phyloP scores from a whole-genome alignment of 2,113 vertebrate species.

The Himantopus leucocephalus region DNA sequence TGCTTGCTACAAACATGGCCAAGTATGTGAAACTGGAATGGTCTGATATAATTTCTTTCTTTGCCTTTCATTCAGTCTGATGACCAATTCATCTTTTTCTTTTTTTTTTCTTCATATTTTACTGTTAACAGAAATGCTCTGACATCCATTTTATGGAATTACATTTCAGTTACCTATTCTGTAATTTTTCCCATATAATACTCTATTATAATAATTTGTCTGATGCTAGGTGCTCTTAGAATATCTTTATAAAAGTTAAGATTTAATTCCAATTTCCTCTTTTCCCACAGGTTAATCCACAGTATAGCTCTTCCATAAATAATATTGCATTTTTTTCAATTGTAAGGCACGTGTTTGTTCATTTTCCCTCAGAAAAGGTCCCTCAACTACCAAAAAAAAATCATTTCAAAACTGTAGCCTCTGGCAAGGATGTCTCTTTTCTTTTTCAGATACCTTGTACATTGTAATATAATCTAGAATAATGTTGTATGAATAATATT shows the following conservation, averaged over 20 bases:
- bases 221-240: background rate
- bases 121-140: background rate
- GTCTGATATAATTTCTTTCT: background rate
- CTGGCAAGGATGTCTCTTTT: background rate
- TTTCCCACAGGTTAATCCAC: background rate
- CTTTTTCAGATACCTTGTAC: background rate
- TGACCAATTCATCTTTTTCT: background rate
- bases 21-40: background rate
- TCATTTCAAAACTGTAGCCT: background rate
- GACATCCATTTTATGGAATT: background rate
- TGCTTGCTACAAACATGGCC: background rate
- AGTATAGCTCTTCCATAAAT: background rate
- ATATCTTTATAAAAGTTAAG: background rate
- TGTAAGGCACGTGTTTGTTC: background rate
- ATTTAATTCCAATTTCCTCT: background rate
- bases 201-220: background rate
- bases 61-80: background rate
- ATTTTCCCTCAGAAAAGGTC: background rate
- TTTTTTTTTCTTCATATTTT: background rate
- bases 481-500: background rate
- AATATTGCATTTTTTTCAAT: background rate
- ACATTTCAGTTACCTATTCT: background rate
- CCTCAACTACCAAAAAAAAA: background rate
- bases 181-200: background rate
- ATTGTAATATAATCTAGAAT: background rate